phyloP scores from a whole-genome alignment of 2,888 invertebrate genomes.

The Cabera pusaria region DNA sequence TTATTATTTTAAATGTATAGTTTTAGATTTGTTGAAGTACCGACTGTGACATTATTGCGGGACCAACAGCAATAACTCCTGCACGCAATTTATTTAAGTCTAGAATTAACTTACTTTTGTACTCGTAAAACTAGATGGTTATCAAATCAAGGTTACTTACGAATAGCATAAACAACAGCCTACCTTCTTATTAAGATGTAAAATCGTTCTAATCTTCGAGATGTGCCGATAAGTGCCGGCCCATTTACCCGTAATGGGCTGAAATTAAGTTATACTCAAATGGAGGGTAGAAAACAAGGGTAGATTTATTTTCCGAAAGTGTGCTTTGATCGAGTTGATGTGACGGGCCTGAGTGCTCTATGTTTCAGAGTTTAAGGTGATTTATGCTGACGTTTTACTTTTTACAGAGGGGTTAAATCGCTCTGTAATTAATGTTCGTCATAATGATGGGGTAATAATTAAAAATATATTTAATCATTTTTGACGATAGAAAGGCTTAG shows the following conservation, averaged over 20 bases:
- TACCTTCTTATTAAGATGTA: constrained; percentile 30
- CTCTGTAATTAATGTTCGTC: too few relatives aligned
- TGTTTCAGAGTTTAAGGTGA: constrained; percentile 1
- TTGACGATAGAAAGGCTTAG: too few relatives aligned
- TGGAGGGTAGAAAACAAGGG: constrained; percentile 41
- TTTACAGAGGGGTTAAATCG: too few relatives aligned
- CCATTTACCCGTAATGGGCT: constrained; percentile 65
- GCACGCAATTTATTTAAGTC: too few relatives aligned
- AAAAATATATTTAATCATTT: too few relatives aligned
- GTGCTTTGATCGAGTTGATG: constrained; percentile 39
- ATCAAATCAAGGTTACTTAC: constrained; percentile 2
- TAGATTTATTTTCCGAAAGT: constrained; percentile 35
- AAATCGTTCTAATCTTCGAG: constrained; percentile 31
- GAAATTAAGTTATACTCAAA: constrained; percentile 72
- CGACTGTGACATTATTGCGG: too few relatives aligned
- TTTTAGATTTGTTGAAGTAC: too few relatives aligned
- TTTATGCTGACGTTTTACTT: constrained; percentile 5
- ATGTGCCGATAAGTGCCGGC: constrained; percentile 65
- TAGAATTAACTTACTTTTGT: too few relatives aligned
- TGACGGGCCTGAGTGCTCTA: constrained; percentile 22
- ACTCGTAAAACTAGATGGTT: too few relatives aligned
- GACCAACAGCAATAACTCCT: too few relatives aligned
- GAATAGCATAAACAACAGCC: constrained; percentile 12
- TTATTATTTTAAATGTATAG: too few relatives aligned
- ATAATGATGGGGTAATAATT: too few relatives aligned